Evolutionary conservation across 2,888 invertebrate genomes (phyloP), one percentile per base, ranked within the genome.

Genomic region (Leptura quadrifasciata): DNA sequence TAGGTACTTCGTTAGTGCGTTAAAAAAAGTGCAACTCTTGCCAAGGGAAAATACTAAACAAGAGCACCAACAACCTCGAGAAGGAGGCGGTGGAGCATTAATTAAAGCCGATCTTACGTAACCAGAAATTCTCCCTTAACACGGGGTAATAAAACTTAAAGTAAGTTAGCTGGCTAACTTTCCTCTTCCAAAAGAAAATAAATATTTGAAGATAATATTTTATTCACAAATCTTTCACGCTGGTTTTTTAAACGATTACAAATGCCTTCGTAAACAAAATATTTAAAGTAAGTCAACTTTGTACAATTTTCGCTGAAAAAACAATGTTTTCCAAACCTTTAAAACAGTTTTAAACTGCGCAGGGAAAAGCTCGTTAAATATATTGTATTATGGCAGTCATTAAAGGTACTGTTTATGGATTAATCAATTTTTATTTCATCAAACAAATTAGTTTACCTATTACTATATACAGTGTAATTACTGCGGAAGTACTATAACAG

Each of bases 391-490:
- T 18, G 5, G 20, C 20, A 57, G 57, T 57, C 20, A 20, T 57
- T 57, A 57, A 20, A 57, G 20, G 5, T 21, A 20, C 57, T 12
- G 10, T 57, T 21, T 4, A 57, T 10, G 10, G 21, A 20, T 12
- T 18, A 57, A 57, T 57, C 57, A 57, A 57, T 57, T 57, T 20
- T 57, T 57, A 57, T 57, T 57, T 57, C 57, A 57, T 57, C 21
- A 12, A 10, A 21, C 10, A 57, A 57, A 57, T 57, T 21, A 20
- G 57, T 21, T 57, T 57, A 57, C 57, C 57, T 8, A 57, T 57
- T 57, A 21, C 20, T 21, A 57, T 57, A 21, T 57, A 21, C 57
- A 20, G 57, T 1, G 9, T 20, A 20, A 57, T 57, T 57, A 57
- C 57, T 57, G 20, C 2, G 57, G 57, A 57, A 20, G 52, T 20